These are phyloP conservation scores for Drosophila busckii DNA, from an alignment of 1,140 invertebrate species.

Conservation along the genomic window DNA sequence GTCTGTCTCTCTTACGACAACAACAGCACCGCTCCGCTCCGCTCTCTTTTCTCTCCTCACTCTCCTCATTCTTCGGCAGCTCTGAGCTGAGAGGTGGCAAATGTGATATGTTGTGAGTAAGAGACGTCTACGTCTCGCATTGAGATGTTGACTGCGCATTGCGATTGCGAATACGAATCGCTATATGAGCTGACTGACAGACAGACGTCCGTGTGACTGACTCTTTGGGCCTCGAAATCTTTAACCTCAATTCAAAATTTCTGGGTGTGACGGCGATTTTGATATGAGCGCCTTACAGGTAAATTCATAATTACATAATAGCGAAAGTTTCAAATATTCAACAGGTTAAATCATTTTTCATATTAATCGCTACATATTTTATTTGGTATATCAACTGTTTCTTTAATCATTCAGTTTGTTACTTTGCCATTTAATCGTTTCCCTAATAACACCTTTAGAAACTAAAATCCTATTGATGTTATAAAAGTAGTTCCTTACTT, in stretches of 20 bases:
- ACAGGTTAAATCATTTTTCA: no score
- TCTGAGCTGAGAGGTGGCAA: neutral
- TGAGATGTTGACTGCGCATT: conserved; percentile 63
- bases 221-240: conserved; percentile 5
- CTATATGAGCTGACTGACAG: conserved; percentile 13
- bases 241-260: conserved; percentile 4
- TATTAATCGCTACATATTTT: no score
- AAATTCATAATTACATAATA: neutral
- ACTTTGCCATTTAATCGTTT: no score
- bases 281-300: neutral
- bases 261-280: neutral
- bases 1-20: no score
- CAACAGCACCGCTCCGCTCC: conserved; percentile 29
- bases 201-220: conserved; percentile 4
- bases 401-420: no score
- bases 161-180: conserved; percentile 41
- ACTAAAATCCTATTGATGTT: no score
- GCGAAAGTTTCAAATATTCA: neutral
- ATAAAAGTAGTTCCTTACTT: no score
- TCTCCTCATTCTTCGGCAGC: no score
- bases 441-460: no score
- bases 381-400: no score
- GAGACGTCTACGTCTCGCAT: conserved; percentile 20
- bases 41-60: no score
- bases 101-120: neutral